Evolutionary conservation across 2,888 invertebrate genomes (phyloP).

Genomic region (Xanthorhoe spadicearia): DNA sequence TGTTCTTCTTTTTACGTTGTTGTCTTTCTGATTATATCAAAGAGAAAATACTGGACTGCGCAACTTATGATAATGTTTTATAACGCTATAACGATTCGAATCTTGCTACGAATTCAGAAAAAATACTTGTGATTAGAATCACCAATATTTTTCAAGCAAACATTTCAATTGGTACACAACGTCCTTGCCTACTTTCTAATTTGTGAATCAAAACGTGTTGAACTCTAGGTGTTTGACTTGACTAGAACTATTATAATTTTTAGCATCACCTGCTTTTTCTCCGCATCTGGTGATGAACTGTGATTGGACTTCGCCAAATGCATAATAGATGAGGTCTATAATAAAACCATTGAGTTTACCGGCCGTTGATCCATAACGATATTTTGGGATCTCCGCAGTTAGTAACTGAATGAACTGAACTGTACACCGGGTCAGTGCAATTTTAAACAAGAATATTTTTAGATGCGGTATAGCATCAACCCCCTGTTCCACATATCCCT

Average conservation of each 20-base stretch:
- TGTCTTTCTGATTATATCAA: conserved; percentile 43
- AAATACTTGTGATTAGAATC: conserved; percentile 18
- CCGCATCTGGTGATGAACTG: conserved; percentile 57
- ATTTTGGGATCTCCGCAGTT: conserved; percentile 67
- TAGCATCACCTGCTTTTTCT: conserved; percentile 44
- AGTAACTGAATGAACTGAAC: conserved; percentile 57
- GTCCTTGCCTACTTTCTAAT: no score
- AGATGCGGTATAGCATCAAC: conserved; percentile 31
- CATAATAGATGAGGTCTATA: conserved; percentile 80
- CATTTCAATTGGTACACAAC: no score
- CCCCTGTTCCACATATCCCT: no score
- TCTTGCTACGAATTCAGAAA: conserved; percentile 24
- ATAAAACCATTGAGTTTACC: conserved; percentile 71
- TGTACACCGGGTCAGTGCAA: conserved; percentile 36
- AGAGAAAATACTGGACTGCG: conserved; percentile 51
- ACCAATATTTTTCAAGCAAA: not conserved
- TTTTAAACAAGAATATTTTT: conserved; percentile 47
- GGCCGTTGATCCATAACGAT: conserved; percentile 70
- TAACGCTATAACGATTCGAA: conserved; percentile 34
- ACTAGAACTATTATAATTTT: conserved; percentile 32
- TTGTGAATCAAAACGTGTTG: not conserved
- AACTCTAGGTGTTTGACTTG: not conserved
- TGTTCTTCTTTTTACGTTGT: conserved; percentile 54
- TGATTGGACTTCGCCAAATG: conserved; percentile 70
- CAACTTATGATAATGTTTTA: conserved; percentile 45